Percentiles rank a stretch among this genome's conserved stretches.
These are phyloP conservation scores for Trileptium ribeirensis DNA, from an alignment of 2,888 invertebrate genomes.

Conservation along the genomic window DNA sequence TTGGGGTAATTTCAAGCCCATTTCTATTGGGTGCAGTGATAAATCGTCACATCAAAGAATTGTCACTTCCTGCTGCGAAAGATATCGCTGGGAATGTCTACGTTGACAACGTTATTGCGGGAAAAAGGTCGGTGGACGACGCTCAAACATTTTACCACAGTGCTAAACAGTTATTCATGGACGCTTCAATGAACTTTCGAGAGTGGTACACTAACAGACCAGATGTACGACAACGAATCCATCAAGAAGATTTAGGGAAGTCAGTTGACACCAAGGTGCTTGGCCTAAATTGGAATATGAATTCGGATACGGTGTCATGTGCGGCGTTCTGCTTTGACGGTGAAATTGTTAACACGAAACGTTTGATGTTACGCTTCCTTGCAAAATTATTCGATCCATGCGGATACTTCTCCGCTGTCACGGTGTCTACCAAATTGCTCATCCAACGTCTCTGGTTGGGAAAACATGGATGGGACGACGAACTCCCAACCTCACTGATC, in stretches of 20 bases:
- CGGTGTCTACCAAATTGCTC: background rate
- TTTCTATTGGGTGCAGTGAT: slow-evolving; percentile 33
- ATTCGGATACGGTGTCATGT: background rate
- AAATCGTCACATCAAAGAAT: slow-evolving; percentile 14
- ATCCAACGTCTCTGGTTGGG: background rate
- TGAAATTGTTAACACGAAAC: background rate
- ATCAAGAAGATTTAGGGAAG: background rate
- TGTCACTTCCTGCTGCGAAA: background rate
- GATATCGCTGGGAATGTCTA: background rate
- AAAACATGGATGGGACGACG: slow-evolving; percentile 4
- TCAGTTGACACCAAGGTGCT: background rate
- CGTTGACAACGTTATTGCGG: slow-evolving; percentile 8
- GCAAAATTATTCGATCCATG: background rate
- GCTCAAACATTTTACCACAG: background rate
- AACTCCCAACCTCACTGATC: background rate
- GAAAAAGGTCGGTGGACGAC: background rate
- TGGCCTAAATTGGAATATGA: background rate
- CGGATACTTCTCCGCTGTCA: background rate
- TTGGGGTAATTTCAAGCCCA: slow-evolving; percentile 33
- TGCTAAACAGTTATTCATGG: background rate
- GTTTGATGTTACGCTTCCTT: background rate
- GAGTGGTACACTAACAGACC: background rate
- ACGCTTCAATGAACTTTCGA: slow-evolving; percentile 1
- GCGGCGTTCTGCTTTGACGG: background rate
- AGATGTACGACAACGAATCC: background rate